Percentiles rank a stretch among this genome's conserved stretches.
phyloP scores from a whole-genome alignment of 2,888 invertebrate genomes.

The Anthoptus insignis region DNA sequence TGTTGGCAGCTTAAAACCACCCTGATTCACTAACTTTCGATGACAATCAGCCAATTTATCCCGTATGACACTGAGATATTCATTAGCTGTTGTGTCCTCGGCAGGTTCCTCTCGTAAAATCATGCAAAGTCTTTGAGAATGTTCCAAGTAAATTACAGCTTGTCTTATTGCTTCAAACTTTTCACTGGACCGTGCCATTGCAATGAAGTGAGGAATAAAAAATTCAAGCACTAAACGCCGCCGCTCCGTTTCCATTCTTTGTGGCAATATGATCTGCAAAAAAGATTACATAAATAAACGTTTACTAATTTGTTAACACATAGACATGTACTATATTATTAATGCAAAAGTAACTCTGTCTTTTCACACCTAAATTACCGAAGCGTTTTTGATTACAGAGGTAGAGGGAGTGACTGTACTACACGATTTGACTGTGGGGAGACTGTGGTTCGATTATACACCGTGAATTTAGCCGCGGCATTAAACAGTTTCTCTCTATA shows the following conservation, averaged over 20 bases:
- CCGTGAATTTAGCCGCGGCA: no score
- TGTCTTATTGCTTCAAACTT: constrained; percentile 88
- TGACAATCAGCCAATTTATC: constrained; percentile 81
- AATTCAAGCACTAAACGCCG: constrained; percentile 89
- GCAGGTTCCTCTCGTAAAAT: constrained; percentile 87
- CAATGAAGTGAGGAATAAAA: constrained; percentile 91
- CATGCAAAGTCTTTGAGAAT: constrained; percentile 89
- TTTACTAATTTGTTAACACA: no score
- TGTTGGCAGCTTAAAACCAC: constrained; percentile 72
- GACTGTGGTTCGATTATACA: no score
- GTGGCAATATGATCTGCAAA: constrained; percentile 74
- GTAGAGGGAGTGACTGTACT: no score
- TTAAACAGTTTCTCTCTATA: no score
- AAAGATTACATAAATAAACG: no score
- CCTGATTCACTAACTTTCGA: constrained; percentile 72
- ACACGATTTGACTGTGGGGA: no score
- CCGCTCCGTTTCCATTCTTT: constrained; percentile 86
- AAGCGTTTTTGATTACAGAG: no score
- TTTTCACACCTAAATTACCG: no score
- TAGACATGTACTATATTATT: no score
- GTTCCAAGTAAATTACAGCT: constrained; percentile 90
- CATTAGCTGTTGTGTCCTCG: constrained; percentile 83
- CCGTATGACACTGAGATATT: constrained; percentile 84
- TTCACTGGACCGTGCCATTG: constrained; percentile 89
- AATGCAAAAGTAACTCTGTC: no score